Evolutionary conservation across 1,140 invertebrate genomes (phyloP).

Genomic region (Aporrectodea caliginosa): DNA sequence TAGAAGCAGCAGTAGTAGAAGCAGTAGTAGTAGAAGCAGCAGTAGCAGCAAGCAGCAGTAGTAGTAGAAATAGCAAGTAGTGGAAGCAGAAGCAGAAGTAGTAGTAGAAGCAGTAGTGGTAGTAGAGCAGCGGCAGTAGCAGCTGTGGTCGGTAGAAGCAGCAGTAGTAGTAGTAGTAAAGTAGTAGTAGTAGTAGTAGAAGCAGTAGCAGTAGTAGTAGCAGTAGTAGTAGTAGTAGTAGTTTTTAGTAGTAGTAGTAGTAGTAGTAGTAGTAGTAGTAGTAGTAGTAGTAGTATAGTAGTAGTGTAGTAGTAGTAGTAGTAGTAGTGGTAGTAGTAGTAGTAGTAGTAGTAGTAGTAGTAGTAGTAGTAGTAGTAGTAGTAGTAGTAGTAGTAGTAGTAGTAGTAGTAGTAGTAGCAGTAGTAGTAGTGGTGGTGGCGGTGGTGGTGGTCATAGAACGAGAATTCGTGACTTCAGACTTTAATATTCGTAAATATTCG

Average conservation of each 20-base stretch:
- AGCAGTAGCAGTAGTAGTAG: not conserved
- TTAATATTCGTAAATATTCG: too few relatives aligned
- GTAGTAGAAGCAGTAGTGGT: too few relatives aligned
- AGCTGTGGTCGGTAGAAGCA: too few relatives aligned
- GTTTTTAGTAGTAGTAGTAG: not conserved
- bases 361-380: conserved; percentile 3
- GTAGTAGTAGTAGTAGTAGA: not conserved
- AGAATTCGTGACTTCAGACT: too few relatives aligned
- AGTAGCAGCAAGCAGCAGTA: too few relatives aligned
- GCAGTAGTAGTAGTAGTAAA: too few relatives aligned
- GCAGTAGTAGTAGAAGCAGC: too few relatives aligned
- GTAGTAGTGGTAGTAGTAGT: not conserved
- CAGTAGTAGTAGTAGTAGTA: not conserved
- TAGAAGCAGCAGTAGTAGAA: too few relatives aligned
- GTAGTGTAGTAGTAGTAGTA: conserved; percentile 2
- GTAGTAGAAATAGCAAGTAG: too few relatives aligned
- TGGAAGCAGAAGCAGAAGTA: too few relatives aligned
- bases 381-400: conserved; percentile 2
- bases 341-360: conserved; percentile 2
- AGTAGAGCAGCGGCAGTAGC: too few relatives aligned
- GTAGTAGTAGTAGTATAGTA: not conserved
- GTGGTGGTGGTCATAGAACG: not conserved
- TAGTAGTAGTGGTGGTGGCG: not conserved
- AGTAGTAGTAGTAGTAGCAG: not conserved
- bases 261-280: conserved; percentile 3